Evolutionary conservation across 23 tunicate genomes (phyloP).

Genomic region (Ciona savignyi): DNA sequence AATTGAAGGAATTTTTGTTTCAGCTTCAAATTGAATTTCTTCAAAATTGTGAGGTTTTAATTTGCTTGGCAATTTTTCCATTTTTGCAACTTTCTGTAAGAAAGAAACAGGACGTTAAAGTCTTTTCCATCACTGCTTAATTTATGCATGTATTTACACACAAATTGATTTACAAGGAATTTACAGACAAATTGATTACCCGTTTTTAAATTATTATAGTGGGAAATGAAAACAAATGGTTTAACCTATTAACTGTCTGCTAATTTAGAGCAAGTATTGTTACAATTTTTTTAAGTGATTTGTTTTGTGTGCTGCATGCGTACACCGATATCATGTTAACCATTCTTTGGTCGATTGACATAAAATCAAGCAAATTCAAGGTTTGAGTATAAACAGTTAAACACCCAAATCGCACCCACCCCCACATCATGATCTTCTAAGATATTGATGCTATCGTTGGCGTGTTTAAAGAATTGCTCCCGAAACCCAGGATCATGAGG

Average conservation of each 20-base stretch:
- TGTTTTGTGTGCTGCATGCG: neutral
- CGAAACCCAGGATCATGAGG: constrained; percentile 44
- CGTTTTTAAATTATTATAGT: too few species aligned
- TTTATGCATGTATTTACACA: too few species aligned
- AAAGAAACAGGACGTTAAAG: neutral
- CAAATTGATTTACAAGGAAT: too few species aligned
- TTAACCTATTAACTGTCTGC: too few species aligned
- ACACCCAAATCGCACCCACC: neutral
- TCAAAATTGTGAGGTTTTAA: neutral
- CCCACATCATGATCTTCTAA: constrained; percentile 26
- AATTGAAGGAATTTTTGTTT: neutral
- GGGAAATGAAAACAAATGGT: too few species aligned
- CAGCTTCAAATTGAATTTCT: constrained; percentile 14
- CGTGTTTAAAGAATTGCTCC: constrained; percentile 43
- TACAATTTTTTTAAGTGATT: too few species aligned
- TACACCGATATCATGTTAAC: too few species aligned
- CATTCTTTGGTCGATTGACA: too few species aligned
- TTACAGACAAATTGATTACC: too few species aligned
- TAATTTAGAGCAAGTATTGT: too few species aligned
- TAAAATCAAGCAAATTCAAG: too few species aligned
- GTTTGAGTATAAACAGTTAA: too few species aligned
- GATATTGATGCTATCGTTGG: constrained; percentile 18
- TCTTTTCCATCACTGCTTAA: neutral
- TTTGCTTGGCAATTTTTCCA: neutral
- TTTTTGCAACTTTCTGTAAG: neutral